phyloP scores from a whole-genome alignment of 92 coral and sea anemone genomes.

The Paragorgia papillata region DNA sequence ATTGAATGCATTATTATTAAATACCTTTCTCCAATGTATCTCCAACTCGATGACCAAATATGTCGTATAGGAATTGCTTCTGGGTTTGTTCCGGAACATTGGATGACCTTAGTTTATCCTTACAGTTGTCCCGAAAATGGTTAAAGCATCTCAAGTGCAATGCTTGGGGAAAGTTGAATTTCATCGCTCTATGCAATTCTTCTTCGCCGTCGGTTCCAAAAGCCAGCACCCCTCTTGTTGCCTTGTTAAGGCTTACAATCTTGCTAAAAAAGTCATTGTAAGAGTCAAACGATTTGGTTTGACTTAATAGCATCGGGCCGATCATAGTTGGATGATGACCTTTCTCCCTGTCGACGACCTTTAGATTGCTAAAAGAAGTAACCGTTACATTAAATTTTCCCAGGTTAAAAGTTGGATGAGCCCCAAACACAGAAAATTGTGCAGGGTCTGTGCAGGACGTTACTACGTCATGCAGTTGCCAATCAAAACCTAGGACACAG shows the following conservation, averaged over 20 bases:
- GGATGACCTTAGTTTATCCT: slow-evolving; percentile 39
- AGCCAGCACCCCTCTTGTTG: slow-evolving; percentile 49
- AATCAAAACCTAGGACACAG: slow-evolving; percentile 45
- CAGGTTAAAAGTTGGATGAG: slow-evolving; percentile 47
- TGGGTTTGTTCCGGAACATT: slow-evolving; percentile 43
- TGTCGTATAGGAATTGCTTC: slow-evolving; percentile 31
- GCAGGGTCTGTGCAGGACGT: slow-evolving; percentile 42
- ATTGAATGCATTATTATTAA: too few species aligned
- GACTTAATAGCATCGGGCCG: slow-evolving; percentile 39
- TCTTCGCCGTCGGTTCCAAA: slow-evolving; percentile 73
- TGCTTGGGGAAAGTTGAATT: slow-evolving; percentile 54
- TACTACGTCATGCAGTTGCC: slow-evolving; percentile 46
- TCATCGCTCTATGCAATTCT: slow-evolving; percentile 60
- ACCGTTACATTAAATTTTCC: slow-evolving; percentile 48
- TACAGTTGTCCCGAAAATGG: slow-evolving; percentile 63
- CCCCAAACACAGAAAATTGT: slow-evolving; percentile 41
- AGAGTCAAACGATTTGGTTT: slow-evolving; percentile 41
- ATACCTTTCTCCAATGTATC: neutral
- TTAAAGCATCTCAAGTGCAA: slow-evolving; percentile 61
- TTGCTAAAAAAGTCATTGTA: slow-evolving; percentile 38
- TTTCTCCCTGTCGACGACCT: slow-evolving; percentile 27
- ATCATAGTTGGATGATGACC: slow-evolving; percentile 48
- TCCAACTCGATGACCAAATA: slow-evolving; percentile 21
- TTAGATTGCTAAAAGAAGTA: slow-evolving; percentile 49
- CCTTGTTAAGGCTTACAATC: slow-evolving; percentile 47